Percentiles rank a stretch among this genome's conserved stretches.
phyloP scores from a whole-genome alignment of 1,140 invertebrate species.

The Aphidius gifuensis region DNA sequence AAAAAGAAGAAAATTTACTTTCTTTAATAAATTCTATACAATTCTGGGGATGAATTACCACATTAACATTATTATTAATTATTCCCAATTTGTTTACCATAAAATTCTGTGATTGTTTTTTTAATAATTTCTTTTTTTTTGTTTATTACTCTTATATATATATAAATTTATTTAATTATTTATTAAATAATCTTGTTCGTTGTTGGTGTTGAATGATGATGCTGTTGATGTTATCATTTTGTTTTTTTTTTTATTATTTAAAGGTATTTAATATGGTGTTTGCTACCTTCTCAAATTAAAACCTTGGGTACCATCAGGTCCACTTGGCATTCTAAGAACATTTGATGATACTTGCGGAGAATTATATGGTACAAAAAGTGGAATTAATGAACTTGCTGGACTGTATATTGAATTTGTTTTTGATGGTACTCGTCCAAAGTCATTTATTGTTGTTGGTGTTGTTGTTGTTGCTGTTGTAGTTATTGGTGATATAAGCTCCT shows the following conservation, averaged over 20 bases:
- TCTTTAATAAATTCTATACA: too few species aligned
- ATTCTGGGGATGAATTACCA: too few species aligned
- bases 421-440: conserved; percentile 18
- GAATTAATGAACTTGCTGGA: conserved; percentile 13
- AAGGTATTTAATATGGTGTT: conserved; percentile 22
- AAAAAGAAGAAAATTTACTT: too few species aligned
- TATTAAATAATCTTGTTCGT: too few species aligned
- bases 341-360: conserved; percentile 32
- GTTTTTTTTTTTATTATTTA: conserved; percentile 5
- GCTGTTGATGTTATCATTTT: background rate
- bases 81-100: too few species aligned
- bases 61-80: too few species aligned
- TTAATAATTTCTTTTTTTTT: conserved; percentile 51
- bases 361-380: background rate
- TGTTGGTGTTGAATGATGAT: background rate
- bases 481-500: conserved; percentile 61
- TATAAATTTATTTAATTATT: background rate
- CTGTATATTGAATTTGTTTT: conserved; percentile 24
- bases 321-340: conserved; percentile 57
- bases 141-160: conserved; percentile 28
- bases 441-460: conserved; percentile 50
- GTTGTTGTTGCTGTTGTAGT: conserved; percentile 62
- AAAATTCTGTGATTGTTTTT: too few species aligned
- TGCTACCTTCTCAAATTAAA: conserved; percentile 61
- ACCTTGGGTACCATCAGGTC: conserved; percentile 60